phyloP scores from a whole-genome alignment of 2,888 invertebrate species.

The Amaurobius ferox region DNA sequence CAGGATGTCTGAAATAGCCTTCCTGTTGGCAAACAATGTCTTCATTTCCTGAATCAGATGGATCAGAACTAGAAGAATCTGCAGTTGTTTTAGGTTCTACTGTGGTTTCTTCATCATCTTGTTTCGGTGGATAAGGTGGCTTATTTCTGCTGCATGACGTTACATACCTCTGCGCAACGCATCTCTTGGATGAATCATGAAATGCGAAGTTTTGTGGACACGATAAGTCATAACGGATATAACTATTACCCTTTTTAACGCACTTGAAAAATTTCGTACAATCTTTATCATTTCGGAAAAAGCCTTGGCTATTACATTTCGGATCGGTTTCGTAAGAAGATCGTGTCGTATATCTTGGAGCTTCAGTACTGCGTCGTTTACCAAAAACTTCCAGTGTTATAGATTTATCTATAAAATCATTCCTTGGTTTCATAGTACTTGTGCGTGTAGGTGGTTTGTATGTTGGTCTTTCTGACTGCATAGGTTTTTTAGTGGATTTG shows the following conservation, averaged over 20 bases:
- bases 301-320: slow-evolving; percentile 46
- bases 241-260: slow-evolving; percentile 38
- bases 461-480: neutral
- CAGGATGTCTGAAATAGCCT: slow-evolving; percentile 74
- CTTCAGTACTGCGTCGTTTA: slow-evolving; percentile 7
- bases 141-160: slow-evolving; percentile 13
- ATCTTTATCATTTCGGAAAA: slow-evolving; percentile 53
- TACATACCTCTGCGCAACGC: slow-evolving; percentile 32
- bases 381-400: neutral
- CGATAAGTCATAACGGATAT: slow-evolving; percentile 47
- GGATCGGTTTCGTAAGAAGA: slow-evolving; percentile 1
- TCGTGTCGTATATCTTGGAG: slow-evolving; percentile 23
- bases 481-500: neutral
- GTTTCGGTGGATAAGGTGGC: slow-evolving; percentile 16
- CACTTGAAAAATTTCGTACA: slow-evolving; percentile 71
- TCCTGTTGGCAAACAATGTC: slow-evolving; percentile 60
- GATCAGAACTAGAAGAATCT: neutral
- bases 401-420: slow-evolving; percentile 26
- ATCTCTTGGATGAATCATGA: slow-evolving; percentile 39
- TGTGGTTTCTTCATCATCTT: slow-evolving; percentile 46
- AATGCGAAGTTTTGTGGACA: slow-evolving; percentile 60
- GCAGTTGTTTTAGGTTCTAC: no score
- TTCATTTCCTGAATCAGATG: neutral
- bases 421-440: slow-evolving; percentile 27
- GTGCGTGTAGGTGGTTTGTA: slow-evolving; percentile 19